These are phyloP conservation scores for Matsumyia berberina DNA, from an alignment of 2,888 invertebrate species.

Conservation along the genomic window DNA sequence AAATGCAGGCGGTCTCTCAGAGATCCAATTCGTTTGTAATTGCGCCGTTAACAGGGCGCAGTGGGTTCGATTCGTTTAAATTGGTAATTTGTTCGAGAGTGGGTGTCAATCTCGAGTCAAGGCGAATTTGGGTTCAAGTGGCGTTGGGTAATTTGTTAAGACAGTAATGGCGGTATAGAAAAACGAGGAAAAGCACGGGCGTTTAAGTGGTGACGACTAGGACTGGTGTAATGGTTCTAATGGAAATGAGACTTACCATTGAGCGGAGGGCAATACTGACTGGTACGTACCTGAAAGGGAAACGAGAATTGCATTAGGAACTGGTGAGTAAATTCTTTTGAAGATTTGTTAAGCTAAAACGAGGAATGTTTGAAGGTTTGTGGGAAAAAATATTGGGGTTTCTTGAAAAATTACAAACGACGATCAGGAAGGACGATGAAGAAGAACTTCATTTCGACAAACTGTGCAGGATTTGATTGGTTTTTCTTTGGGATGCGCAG, in stretches of 20 bases:
- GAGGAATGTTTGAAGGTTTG: too few relatives aligned
- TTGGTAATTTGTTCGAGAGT: constrained; percentile 59
- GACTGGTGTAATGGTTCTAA: constrained; percentile 12
- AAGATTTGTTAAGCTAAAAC: too few relatives aligned
- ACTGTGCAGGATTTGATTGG: too few relatives aligned
- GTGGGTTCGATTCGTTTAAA: constrained; percentile 43
- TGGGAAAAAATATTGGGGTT: too few relatives aligned
- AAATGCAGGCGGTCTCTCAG: constrained; percentile 45
- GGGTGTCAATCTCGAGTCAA: constrained; percentile 68
- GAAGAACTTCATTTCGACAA: too few relatives aligned
- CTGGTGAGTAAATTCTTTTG: too few relatives aligned
- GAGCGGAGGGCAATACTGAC: background rate
- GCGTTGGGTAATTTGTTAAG: constrained; percentile 56
- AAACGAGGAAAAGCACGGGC: too few relatives aligned
- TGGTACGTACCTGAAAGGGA: constrained; percentile 38
- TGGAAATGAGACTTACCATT: constrained; percentile 12
- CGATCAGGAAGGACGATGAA: too few relatives aligned
- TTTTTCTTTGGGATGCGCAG: too few relatives aligned
- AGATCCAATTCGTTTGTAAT: constrained; percentile 49
- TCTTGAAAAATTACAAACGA: too few relatives aligned
- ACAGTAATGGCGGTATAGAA: constrained; percentile 26
- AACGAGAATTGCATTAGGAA: background rate
- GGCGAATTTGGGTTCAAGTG: constrained; percentile 42
- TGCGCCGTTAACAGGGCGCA: constrained; percentile 43
- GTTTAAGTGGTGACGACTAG: too few relatives aligned